Conservation (phyloP, 2,113 vertebrate species). For the Ceyx margarethae region DNA sequence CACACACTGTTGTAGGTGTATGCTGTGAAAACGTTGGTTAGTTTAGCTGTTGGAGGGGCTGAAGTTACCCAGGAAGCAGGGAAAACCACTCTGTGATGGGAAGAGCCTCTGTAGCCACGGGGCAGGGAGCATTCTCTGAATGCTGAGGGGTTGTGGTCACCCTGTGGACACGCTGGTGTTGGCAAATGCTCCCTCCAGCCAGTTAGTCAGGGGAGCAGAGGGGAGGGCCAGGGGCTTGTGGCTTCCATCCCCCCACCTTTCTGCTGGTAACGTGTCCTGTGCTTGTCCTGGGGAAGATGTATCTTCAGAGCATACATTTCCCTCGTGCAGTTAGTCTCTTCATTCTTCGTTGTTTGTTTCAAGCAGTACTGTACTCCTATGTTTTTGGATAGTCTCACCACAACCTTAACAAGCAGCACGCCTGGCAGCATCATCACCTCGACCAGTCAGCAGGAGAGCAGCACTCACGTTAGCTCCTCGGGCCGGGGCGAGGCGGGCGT, state of each 20-base stretch:
- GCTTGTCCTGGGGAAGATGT: constrained; percentile 2
- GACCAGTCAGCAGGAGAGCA: constrained; percentile 76
- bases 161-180: neutral
- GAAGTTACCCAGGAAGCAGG: neutral
- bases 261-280: neutral
- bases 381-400: constrained; percentile 94
- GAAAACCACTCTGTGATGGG: neutral
- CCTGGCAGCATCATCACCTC: constrained; percentile 83
- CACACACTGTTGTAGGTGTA: neutral
- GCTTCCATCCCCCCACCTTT: neutral
- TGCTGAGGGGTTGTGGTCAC: neutral
- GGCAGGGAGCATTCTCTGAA: neutral
- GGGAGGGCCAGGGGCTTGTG: neutral
- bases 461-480: constrained; percentile 74
- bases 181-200: neutral
- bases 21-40: neutral
- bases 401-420: constrained; percentile 84
- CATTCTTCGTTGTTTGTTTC: constrained; percentile 82
- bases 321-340: constrained; percentile 63
- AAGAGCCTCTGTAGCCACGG: neutral
- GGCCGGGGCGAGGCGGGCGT: constrained; percentile 81
- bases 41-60: neutral
- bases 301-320: constrained; percentile 23
- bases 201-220: no score
- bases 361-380: constrained; percentile 95